phyloP scores from a whole-genome alignment of 2,113 vertebrate genomes.

The Herpailurus yagouaroundi region DNA sequence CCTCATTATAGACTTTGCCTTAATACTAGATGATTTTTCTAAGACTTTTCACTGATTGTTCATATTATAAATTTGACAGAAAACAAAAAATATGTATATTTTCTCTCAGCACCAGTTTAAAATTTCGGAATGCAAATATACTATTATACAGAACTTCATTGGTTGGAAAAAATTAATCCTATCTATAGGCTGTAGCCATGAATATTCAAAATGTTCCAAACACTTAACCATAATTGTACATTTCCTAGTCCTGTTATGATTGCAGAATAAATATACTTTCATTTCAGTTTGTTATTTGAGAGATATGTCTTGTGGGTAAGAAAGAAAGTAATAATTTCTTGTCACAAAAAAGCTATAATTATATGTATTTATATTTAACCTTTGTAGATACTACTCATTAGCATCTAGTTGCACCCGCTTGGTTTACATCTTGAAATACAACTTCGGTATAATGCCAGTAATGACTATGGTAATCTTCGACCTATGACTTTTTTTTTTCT shows the following conservation, averaged over 20 bases:
- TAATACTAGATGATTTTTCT: background rate
- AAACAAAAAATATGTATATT: background rate
- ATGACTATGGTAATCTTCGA: conserved; percentile 73
- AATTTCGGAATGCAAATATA: conserved; percentile 61
- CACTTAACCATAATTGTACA: conserved; percentile 64
- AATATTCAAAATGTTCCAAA: conserved; percentile 65
- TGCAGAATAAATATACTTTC: conserved; percentile 75
- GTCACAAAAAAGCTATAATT: conserved; percentile 82
- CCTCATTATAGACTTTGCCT: background rate
- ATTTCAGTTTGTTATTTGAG: conserved; percentile 79
- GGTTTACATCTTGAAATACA: conserved; percentile 78
- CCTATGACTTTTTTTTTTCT: conserved; percentile 23
- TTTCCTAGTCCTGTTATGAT: conserved; percentile 68
- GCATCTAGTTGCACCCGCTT: conserved; percentile 64
- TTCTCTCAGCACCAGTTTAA: conserved; percentile 44
- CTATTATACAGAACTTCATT: background rate
- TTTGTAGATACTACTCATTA: conserved; percentile 83
- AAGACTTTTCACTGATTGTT: background rate
- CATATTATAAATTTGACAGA: conserved; percentile 54
- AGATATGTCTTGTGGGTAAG: conserved; percentile 62
- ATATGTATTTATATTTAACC: conserved; percentile 84
- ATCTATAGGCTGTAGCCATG: conserved; percentile 42
- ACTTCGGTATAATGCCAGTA: conserved; percentile 71
- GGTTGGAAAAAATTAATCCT: background rate
- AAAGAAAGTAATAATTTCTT: conserved; percentile 83